Evolutionary conservation across 2,797 vertebrate species (phyloP).

Genomic region (Ambastaia sidthimunki): DNA sequence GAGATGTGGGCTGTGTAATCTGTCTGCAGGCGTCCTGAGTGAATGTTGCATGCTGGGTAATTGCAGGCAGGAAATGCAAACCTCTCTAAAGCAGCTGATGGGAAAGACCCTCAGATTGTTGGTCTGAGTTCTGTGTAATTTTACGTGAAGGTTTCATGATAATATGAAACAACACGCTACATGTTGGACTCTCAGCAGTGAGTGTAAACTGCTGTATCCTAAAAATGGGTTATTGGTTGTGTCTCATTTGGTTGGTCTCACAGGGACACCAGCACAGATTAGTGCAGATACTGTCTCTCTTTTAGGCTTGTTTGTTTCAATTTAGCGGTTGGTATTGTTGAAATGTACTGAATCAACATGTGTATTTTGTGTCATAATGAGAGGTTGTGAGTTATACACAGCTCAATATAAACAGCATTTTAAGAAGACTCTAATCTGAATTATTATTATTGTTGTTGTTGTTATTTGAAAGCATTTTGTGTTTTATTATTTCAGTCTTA

Average conservation of each 20-base stretch:
- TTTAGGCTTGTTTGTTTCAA: background rate
- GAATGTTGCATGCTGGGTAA: conserved; percentile 58
- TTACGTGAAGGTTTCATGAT: conserved; percentile 38
- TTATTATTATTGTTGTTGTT: too few relatives aligned
- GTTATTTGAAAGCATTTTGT: background rate
- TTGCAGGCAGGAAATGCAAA: conserved; percentile 40
- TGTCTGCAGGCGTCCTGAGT: conserved; percentile 38
- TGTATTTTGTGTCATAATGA: too few relatives aligned
- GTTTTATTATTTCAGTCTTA: background rate
- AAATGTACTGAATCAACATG: too few relatives aligned
- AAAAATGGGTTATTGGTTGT: background rate
- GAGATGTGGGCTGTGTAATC: conserved; percentile 40
- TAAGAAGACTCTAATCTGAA: too few relatives aligned
- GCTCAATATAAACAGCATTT: too few relatives aligned
- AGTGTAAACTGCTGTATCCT: background rate
- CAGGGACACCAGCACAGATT: background rate
- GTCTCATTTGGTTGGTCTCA: background rate
- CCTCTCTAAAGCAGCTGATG: conserved; percentile 28
- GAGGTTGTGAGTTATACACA: too few relatives aligned
- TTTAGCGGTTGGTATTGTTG: too few relatives aligned
- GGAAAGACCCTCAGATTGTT: conserved; percentile 39
- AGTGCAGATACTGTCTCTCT: background rate
- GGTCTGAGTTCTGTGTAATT: conserved; percentile 46
- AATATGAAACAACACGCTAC: conserved; percentile 18
- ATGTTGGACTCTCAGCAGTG: background rate